Percentiles rank a stretch among this genome's conserved stretches.
Evolutionary conservation across 1,140 invertebrate genomes (phyloP).

Genomic region (Psix sp.): DNA sequence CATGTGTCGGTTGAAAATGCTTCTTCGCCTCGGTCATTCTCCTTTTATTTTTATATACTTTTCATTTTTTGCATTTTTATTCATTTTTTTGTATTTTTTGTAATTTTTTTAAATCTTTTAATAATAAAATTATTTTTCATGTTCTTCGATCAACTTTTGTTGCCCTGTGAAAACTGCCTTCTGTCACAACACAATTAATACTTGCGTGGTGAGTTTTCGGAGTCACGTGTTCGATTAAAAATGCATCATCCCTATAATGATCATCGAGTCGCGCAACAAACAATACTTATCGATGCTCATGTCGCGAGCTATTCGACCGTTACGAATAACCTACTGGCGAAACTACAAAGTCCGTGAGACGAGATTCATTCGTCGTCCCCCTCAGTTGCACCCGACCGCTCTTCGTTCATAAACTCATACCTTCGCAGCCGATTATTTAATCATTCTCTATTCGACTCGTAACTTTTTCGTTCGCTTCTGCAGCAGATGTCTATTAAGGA

Average conservation of each 20-base stretch:
- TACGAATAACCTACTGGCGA: constrained; percentile 51
- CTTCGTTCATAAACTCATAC: too few species aligned
- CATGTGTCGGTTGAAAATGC: constrained; percentile 63
- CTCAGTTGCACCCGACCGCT: too few species aligned
- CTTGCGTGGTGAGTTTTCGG: constrained; percentile 73
- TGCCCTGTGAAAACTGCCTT: constrained; percentile 78
- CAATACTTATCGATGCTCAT: constrained; percentile 36
- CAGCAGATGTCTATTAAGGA: constrained; percentile 37
- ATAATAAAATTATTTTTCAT: constrained; percentile 75
- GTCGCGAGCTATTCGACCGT: constrained; percentile 63
- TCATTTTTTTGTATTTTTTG: constrained; percentile 61
- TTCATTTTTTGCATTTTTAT: constrained; percentile 62
- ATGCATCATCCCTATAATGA: constrained; percentile 25
- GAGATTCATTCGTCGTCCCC: background rate
- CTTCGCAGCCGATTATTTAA: too few species aligned
- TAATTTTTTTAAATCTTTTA: constrained; percentile 56
- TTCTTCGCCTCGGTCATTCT: constrained; percentile 11
- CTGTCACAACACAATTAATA: constrained; percentile 77
- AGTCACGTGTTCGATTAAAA: constrained; percentile 64
- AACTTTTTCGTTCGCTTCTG: background rate
- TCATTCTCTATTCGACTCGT: too few species aligned
- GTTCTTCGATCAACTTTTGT: constrained; percentile 76
- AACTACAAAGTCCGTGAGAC: constrained; percentile 47
- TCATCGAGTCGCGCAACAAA: constrained; percentile 62
- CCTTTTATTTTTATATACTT: constrained; percentile 24